Evolutionary conservation across 2,888 invertebrate genomes (phyloP).

Genomic region (Drosophila histrio): DNA sequence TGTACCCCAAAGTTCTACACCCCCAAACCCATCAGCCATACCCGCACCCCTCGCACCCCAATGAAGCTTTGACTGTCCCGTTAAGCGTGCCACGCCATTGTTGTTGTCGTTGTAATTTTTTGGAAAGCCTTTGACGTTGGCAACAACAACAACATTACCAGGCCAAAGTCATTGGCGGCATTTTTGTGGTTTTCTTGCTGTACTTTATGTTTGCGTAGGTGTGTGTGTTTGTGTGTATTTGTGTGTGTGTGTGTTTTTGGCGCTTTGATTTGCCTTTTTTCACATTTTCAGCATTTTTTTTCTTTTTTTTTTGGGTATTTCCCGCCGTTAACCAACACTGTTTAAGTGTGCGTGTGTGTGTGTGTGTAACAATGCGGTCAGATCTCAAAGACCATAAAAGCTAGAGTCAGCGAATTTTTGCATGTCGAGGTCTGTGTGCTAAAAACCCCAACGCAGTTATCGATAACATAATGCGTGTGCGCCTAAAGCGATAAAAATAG

Average conservation of each 20-base stretch:
- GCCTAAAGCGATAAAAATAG: not conserved
- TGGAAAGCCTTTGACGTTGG: constrained; percentile 46
- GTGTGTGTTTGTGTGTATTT: constrained; percentile 20
- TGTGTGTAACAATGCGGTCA: constrained; percentile 36
- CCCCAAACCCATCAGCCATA: not conserved
- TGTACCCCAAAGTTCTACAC: constrained; percentile 14
- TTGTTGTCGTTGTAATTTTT: constrained; percentile 40
- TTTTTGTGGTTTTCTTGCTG: constrained; percentile 68
- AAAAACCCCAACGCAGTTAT: not conserved
- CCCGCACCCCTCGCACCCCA: not conserved
- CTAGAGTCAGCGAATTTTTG: constrained; percentile 32
- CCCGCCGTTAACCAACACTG: constrained; percentile 23
- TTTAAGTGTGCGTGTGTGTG: constrained; percentile 5
- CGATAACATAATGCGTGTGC: not conserved
- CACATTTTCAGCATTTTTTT: not conserved
- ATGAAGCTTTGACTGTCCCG: not conserved
- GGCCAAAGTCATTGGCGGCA: constrained; percentile 61
- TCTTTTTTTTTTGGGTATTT: not conserved
- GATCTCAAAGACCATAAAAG: constrained; percentile 21
- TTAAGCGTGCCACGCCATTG: constrained; percentile 5
- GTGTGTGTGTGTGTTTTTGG: constrained; percentile 25
- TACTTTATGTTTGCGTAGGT: constrained; percentile 10
- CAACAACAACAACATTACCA: constrained; percentile 41
- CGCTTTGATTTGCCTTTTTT: constrained; percentile 39
- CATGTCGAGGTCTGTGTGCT: not conserved